Conservation (phyloP, 2,797 vertebrate species). For the Leptodactylus fallax region DNA sequence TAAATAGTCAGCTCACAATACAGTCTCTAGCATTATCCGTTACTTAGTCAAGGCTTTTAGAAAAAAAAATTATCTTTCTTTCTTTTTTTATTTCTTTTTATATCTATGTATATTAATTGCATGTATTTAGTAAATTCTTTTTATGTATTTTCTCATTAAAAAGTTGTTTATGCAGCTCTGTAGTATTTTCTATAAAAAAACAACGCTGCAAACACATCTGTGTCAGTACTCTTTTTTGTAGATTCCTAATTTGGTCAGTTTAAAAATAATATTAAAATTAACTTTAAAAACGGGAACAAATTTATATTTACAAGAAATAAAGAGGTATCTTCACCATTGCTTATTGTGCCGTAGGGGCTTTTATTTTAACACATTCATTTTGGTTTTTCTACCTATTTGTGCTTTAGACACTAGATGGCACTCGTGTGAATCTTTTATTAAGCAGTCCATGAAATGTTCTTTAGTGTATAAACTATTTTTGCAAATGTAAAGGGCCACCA, state of each 20-base stretch:
- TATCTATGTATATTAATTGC: background rate
- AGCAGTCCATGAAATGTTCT: background rate
- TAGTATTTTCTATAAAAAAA: background rate
- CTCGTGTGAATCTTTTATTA: background rate
- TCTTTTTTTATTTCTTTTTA: background rate
- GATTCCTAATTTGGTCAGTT: no score
- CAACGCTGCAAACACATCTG: no score
- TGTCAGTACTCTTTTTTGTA: no score
- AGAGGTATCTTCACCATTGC: no score
- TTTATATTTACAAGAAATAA: no score
- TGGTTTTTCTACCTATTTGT: background rate
- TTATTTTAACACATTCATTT: no score
- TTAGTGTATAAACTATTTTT: background rate
- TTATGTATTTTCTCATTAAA: background rate
- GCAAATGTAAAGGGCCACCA: background rate
- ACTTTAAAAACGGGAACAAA: no score
- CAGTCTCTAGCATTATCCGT: no score
- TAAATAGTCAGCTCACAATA: no score
- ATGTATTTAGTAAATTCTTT: background rate
- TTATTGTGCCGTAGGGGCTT: no score
- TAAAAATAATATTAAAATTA: no score
- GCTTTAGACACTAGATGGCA: conserved; percentile 2
- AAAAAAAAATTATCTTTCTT: background rate
- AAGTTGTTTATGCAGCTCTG: background rate
- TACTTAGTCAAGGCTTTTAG: background rate